Base-by-base conservation (phyloP, 2,113 vertebrate genomes). In the Erinaceus europaeus region DNA sequence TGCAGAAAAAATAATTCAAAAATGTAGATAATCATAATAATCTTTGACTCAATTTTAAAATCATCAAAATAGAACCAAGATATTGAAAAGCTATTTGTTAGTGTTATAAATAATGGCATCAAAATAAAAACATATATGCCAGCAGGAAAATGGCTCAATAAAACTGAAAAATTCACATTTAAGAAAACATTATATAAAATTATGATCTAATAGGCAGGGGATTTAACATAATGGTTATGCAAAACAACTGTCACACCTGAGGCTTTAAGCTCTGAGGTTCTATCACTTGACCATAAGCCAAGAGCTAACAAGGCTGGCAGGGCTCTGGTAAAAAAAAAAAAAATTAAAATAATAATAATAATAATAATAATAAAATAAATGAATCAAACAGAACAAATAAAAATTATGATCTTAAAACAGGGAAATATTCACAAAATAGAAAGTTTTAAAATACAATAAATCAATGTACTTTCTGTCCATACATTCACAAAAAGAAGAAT, bases 361-460 rank as follows among this genome's bases (percentile, higher is more conserved):
- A n/a, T n/a, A n/a, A n/a, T n/a, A n/a, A n/a, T n/a, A n/a, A n/a
- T n/a, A n/a, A n/a, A n/a, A n/a, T n/a, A n/a, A n/a, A n/a, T n/a
- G n/a, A n/a, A n/a, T n/a, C n/a, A n/a, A n/a, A n/a, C n/a, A n/a
- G n/a, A n/a, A n/a, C n/a, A 78, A 15, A 52, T 52, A 52, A 90
- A 84, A 67, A 84, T 10, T 67, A 59, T 80, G 21, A 76, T 84
- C 23, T 67, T 38, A 57, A 76, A 53, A 77, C 53, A 29, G 25
- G 18, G 44, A 88, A 82, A 55, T 81, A 81, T 52, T 67, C 3
- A 42, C 57, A 88, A 76, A 77, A 82, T 77, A 68, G 32, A 12
- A 4, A 74, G 27, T 78, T 73, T 90, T 88, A 62, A 92, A 85
- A 89, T 53, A 50, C 82, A 88, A 90, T 46, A 92, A 90, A 77